Base-by-base conservation (phyloP, 1,140 invertebrate genomes). In the Paraescarpia echinospica region DNA sequence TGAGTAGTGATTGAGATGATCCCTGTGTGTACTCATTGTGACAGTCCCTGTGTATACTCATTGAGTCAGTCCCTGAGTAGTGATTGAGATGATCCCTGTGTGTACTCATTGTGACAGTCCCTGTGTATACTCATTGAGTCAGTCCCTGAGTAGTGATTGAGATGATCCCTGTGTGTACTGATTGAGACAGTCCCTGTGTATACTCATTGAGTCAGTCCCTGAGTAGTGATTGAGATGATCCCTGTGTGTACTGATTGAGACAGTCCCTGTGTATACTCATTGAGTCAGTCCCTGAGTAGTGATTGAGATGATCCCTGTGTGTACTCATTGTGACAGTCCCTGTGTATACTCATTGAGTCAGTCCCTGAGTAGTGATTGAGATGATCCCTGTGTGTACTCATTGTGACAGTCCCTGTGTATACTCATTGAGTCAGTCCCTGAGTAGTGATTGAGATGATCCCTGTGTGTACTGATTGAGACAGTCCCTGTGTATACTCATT, bases 351-450 rank as follows among this genome's bases (percentile, higher is more conserved):
- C 4, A 14, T 91, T 48, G 41, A 48, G 34, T 18, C 27, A 18
- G 59, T 77, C 1, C 59, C 8, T 77, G 59, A 14, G 59, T 31
- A 77, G 8, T 77, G 9, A 12, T 77, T 77, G 59, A 77, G 59
- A 77, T 77, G 59, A 18, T 90, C 34, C 34, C 33, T 41, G 90
- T 90, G 90, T 90, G 18, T 27, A 34, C 90, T 90, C 18, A 34
- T 34, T 92, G 77, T 89, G 31, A 34, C 89, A 27, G 14, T 92
- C 91, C 34, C 48, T 92, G 33, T 18, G 59, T 77, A 18, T 77
- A 77, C 18, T 77, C 59, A 77, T 77, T 77, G 22, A 77, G 59
- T 27, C 22, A 27, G 59, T 77, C 59, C 59, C 59, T 77, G n/a
- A n/a, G n/a, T n/a, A n/a, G n/a, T n/a, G n/a, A n/a, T n/a, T n/a